Percentiles rank a stretch among this genome's conserved stretches.
Evolutionary conservation across 2,797 vertebrate species (phyloP).

Genomic region (Phalloptychus januarius): DNA sequence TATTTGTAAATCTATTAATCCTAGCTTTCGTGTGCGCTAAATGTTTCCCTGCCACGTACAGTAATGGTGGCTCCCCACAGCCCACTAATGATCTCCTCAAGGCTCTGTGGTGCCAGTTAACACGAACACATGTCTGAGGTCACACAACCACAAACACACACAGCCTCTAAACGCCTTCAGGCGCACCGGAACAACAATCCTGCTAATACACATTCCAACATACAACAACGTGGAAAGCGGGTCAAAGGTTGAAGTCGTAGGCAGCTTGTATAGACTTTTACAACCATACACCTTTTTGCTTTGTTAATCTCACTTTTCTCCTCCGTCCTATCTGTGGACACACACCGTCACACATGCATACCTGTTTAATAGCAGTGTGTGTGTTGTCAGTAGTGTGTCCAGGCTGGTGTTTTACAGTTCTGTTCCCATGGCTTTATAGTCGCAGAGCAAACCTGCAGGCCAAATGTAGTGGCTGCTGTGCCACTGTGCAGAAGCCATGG

Average conservation of each 20-base stretch:
- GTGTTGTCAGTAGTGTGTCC: conserved; percentile 70
- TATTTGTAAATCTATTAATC: conserved; percentile 10
- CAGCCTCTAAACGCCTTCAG: conserved; percentile 40
- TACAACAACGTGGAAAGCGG: conserved; percentile 65
- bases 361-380: conserved; percentile 62
- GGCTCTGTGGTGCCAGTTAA: conserved; percentile 75
- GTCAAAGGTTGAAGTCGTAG: conserved; percentile 70
- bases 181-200: conserved; percentile 73
- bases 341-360: conserved; percentile 28
- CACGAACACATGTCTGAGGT: conserved; percentile 77
- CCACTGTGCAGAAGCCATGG: conserved; percentile 40
- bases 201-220: conserved; percentile 72
- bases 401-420: conserved; percentile 70
- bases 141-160: conserved; percentile 56
- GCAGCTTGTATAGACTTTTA: conserved; percentile 74
- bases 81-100: conserved; percentile 76
- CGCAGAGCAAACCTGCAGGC: conserved; percentile 43
- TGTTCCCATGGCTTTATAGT: conserved; percentile 70
- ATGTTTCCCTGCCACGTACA: conserved; percentile 66
- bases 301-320: conserved; percentile 46
- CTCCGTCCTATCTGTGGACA: conserved; percentile 34
- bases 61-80: conserved; percentile 70
- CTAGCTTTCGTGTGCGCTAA: conserved; percentile 20
- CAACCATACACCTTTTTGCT: conserved; percentile 41
- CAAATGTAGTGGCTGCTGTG: conserved; percentile 47